phyloP scores from a whole-genome alignment of 2,797 vertebrate species.

The Tauraco hartlaubi region DNA sequence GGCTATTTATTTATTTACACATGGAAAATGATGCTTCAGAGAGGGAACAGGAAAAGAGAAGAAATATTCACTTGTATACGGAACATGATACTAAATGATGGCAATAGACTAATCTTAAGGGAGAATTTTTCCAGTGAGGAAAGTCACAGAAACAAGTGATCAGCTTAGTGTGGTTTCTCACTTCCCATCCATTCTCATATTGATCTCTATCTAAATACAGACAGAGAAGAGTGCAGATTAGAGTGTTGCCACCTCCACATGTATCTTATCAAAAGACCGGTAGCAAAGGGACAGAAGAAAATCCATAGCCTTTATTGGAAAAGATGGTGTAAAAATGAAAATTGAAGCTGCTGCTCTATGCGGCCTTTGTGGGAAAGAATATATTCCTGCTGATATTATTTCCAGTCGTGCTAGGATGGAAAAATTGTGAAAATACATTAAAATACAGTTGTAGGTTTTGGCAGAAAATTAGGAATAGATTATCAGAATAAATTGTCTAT shows the following conservation, averaged over 20 bases:
- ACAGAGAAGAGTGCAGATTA: neutral
- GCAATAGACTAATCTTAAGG: neutral
- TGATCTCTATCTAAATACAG: neutral
- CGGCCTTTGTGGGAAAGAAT: neutral
- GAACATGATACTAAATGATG: neutral
- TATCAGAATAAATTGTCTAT: neutral
- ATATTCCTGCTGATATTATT: neutral
- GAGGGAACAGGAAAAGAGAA: neutral
- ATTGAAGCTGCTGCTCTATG: neutral
- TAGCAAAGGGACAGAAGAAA: neutral
- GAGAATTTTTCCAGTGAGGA: neutral
- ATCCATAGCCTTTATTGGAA: slow-evolving; percentile 17
- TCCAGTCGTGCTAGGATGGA: neutral
- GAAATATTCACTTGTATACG: neutral
- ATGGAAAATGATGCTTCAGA: neutral
- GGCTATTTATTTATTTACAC: neutral
- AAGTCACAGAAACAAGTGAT: neutral
- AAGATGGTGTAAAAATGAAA: neutral
- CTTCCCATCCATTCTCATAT: neutral
- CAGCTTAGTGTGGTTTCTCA: neutral
- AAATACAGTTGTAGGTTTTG: neutral
- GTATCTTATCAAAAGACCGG: neutral
- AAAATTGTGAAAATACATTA: neutral
- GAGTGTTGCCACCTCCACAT: neutral
- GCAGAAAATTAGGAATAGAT: neutral